These are phyloP conservation scores for Crematogaster levior DNA, from an alignment of 2,888 invertebrate genomes.

Conservation along the genomic window DNA sequence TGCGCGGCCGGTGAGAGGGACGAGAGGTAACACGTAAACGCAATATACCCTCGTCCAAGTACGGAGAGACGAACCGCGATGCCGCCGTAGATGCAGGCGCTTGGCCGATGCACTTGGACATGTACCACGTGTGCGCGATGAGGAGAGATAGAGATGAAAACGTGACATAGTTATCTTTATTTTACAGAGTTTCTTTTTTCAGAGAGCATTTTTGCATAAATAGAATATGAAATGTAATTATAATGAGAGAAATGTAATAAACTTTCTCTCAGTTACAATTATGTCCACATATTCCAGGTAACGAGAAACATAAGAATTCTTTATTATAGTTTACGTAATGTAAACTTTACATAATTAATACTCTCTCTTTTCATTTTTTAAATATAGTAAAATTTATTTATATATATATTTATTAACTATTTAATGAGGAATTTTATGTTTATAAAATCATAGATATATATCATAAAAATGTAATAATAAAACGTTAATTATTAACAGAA, in stretches of 20 bases:
- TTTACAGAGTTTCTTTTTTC: not conserved
- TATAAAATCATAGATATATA: no score
- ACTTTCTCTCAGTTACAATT: not conserved
- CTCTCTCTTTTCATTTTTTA: not conserved
- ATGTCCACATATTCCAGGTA: not conserved
- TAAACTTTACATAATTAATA: not conserved
- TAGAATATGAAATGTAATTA: not conserved
- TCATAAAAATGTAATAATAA: no score
- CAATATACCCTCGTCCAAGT: constrained; percentile 66
- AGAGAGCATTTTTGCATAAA: not conserved
- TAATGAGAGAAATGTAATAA: not conserved
- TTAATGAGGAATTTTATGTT: not conserved
- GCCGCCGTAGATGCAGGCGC: constrained; percentile 10
- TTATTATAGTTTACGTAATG: not conserved
- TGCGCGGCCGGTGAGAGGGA: constrained; percentile 57
- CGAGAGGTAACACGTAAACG: constrained; percentile 76
- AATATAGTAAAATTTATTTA: not conserved
- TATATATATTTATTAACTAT: not conserved
- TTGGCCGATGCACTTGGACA: constrained; percentile 17
- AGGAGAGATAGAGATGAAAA: not conserved
- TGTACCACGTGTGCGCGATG: not conserved
- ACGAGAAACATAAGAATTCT: not conserved
- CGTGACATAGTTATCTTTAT: not conserved
- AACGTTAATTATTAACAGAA: not conserved
- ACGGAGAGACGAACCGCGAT: not conserved